phyloP scores from a whole-genome alignment of 2,797 vertebrate genomes.

The Pachyuromys duprasi region DNA sequence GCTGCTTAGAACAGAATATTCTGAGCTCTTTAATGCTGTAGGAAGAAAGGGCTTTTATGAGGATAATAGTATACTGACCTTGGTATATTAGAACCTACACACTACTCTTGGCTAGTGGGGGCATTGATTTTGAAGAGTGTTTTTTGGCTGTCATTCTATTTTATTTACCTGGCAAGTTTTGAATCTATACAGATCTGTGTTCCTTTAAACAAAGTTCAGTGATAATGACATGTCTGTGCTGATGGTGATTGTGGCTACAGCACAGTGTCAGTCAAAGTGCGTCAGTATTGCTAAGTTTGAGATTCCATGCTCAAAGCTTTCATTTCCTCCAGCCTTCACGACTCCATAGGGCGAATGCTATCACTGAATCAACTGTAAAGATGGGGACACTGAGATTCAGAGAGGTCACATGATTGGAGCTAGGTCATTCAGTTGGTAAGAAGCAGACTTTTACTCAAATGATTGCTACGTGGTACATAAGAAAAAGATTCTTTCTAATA shows the following conservation, averaged over 20 bases:
- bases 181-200: conserved; percentile 25
- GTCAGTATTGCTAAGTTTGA: neutral
- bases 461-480: neutral
- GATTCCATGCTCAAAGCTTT: neutral
- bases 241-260: neutral
- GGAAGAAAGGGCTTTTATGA: conserved; percentile 70
- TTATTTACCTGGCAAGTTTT: neutral
- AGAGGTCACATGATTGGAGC: neutral
- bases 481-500: neutral
- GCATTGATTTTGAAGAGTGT: conserved; percentile 62
- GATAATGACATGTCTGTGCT: no score
- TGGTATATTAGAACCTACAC: conserved; percentile 36
- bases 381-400: neutral
- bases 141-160: neutral
- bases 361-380: neutral
- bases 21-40: conserved; percentile 65
- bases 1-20: conserved; percentile 40
- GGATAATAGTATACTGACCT: conserved; percentile 66
- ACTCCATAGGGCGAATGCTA: neutral
- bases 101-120: conserved; percentile 15
- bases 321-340: neutral
- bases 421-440: neutral
- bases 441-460: neutral
- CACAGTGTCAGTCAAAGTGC: neutral
- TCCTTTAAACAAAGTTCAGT: conserved; percentile 19